These are phyloP conservation scores for fruit fly (Drosophila melanogaster) DNA, from an alignment of 1,140 invertebrate genomes.

Conservation along the genomic window Release_6_plus_ISO1_MT NT_033777.3:8512001-8512500, in stretches of 20 bases:
- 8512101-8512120: conserved; percentile 57
- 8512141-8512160: conserved; percentile 58
- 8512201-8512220: conserved; percentile 73
- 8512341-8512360: conserved; percentile 19
- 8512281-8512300: conserved; percentile 50
- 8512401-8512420: conserved; percentile 66
- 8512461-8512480: conserved; percentile 45
- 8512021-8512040: background rate
- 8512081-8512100: conserved; percentile 72
- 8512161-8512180: conserved; percentile 68
- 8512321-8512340: conserved; percentile 30
- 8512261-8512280: conserved; percentile 38
- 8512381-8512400: conserved; percentile 62
- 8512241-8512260: conserved; percentile 59
- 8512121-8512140: conserved; percentile 59
- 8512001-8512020: conserved; percentile 41
- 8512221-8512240: conserved; percentile 59
- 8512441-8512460: conserved; percentile 66
- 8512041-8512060: background rate
- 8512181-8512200: conserved; percentile 78
- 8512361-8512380: conserved; percentile 74
- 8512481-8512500: conserved; percentile 58
- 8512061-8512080: conserved; percentile 62
- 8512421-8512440: conserved; percentile 73
- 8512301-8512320: conserved; percentile 33